A percentile compares a stretch with the other conserved stretches of the same genome.
Conservation (phyloP, 2,888 invertebrate genomes). For the Protophormia terraenovae region DNA sequence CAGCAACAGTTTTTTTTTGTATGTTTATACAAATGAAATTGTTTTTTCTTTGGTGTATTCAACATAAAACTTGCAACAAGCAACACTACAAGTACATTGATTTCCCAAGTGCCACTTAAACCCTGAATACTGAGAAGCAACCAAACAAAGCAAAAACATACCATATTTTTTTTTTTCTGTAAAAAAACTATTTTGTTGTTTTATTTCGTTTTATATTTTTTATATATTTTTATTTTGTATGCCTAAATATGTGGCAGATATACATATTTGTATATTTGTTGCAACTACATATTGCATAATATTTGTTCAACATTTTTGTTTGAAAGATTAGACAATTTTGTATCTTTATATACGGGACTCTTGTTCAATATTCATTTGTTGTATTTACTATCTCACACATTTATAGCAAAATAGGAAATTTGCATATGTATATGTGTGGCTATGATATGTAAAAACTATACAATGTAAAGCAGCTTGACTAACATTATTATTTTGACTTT, state of each 20-base stretch:
- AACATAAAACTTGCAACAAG: not conserved
- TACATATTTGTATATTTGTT: too few relatives aligned
- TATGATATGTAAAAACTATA: not conserved
- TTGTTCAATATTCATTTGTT: too few relatives aligned
- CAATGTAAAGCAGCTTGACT: not conserved
- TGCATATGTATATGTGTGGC: not conserved
- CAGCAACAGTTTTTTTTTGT: slow-evolving; percentile 9
- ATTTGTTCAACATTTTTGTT: too few relatives aligned
- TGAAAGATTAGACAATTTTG: too few relatives aligned
- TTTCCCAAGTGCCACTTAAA: not conserved
- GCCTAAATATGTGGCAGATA: too few relatives aligned
- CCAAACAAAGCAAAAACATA: not conserved
- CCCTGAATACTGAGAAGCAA: not conserved
- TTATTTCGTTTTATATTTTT: too few relatives aligned
- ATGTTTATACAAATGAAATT: not conserved
- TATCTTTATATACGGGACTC: too few relatives aligned
- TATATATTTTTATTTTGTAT: too few relatives aligned
- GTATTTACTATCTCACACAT: too few relatives aligned
- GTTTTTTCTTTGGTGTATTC: slow-evolving; percentile 17
- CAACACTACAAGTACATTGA: not conserved
- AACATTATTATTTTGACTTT: not conserved
- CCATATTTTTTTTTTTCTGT: not conserved
- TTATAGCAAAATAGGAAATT: too few relatives aligned
- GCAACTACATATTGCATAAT: too few relatives aligned
- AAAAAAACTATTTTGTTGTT: not conserved